Base-by-base conservation (phyloP, 2,797 vertebrate genomes). In the Acrocephalus scirpaceus region DNA sequence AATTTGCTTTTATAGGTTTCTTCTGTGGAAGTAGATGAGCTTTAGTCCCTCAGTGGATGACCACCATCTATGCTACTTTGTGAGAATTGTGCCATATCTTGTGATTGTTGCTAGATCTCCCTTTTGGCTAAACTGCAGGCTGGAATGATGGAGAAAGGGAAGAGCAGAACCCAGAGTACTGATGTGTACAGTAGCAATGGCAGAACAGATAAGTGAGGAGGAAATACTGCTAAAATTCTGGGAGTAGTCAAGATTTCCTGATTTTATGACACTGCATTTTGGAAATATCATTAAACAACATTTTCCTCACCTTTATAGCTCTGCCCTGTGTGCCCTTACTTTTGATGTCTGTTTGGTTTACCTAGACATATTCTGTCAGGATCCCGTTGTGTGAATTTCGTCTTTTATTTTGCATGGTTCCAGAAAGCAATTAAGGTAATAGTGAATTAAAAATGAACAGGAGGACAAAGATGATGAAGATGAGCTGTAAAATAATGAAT, bases 161-260 rank as follows among this genome's bases (percentile, higher is more conserved):
- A 85, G 19, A 79, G 20, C 14, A 64, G 69, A 58, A 54, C 51
- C 7, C 64, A 44, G 72, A 92, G 38, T 1, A 54, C 17, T 27
- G 34, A 45, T 26, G 34, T 0, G 1, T 70, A 78, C 58, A 84
- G 50, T 25, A 75, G 50, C 16, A 87, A 86, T 27, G 67, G 38
- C 13, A 94, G 54, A 74, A 53, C 72, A 51, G 61, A 65, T 23
- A 97, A 91, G 42, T 67, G 69, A 66, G 95, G 97, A 85, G 91
- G 86, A 90, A 98, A 98, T 91, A 94, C 97, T 50, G 97, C 95
- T 7, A 97, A 95, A 95, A 98, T 95, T 5, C 95, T 97, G 16
- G 92, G 83, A 18, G 50, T 94, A 11, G 66, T 95, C 8, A 94
- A 95, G 54, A 93, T 97, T 98, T 97, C 60, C 69, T 92, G 1